Percentiles rank a stretch among this genome's conserved stretches.
Conservation (phyloP, 1,140 invertebrate genomes). For the Asobara japonica region DNA sequence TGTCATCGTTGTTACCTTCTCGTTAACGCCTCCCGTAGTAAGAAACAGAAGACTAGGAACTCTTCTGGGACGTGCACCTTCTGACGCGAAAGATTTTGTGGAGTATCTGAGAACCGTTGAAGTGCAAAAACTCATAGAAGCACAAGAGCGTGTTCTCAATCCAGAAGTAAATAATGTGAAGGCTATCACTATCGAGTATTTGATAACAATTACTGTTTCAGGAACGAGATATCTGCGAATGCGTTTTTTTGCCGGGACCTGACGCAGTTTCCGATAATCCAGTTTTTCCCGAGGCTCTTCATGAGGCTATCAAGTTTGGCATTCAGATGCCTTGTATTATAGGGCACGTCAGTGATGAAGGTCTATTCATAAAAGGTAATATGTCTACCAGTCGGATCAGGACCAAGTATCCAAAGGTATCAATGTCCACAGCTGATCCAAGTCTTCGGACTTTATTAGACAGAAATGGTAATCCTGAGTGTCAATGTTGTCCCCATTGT, state of each 20-base stretch:
- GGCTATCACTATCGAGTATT: not conserved
- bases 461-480: too few species aligned
- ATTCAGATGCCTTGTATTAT: constrained; percentile 70
- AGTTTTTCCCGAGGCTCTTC: constrained; percentile 58
- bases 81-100: constrained; percentile 57
- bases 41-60: constrained; percentile 56
- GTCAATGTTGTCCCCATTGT: too few species aligned
- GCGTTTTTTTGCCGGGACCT: constrained; percentile 45
- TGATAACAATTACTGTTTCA: constrained; percentile 29
- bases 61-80: constrained; percentile 58
- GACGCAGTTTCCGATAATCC: constrained; percentile 54
- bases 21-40: constrained; percentile 41
- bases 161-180: not conserved
- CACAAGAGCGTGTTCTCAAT: not conserved
- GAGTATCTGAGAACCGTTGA: constrained; percentile 62
- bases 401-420: too few species aligned
- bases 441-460: too few species aligned
- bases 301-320: constrained; percentile 53
- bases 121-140: constrained; percentile 28
- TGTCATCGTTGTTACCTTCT: constrained; percentile 59
- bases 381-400: not conserved
- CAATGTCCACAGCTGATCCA: too few species aligned
- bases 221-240: constrained; percentile 33
- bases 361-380: constrained; percentile 59
- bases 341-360: constrained; percentile 72